phyloP scores from a whole-genome alignment of 2,888 invertebrate genomes.

The Dilophus febrilis region DNA sequence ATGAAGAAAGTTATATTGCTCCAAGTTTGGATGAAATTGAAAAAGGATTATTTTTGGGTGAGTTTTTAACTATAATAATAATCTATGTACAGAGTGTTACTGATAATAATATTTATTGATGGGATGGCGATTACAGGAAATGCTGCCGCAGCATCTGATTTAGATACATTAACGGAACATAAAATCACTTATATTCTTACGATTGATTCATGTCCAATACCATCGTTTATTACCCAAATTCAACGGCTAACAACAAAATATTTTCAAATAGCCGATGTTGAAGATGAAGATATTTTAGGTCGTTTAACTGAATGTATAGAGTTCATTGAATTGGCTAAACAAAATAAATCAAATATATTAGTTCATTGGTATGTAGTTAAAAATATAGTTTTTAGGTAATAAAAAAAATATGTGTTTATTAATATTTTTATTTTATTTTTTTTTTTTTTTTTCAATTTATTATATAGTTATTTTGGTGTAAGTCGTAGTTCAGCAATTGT shows the following conservation, averaged over 20 bases:
- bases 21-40: conserved; percentile 27
- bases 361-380: conserved; percentile 68
- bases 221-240: conserved; percentile 50
- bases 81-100: neutral
- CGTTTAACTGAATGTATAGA: conserved; percentile 58
- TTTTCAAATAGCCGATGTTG: conserved; percentile 67
- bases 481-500: conserved; percentile 80
- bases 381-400: too few relatives aligned
- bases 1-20: neutral
- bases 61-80: neutral
- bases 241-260: conserved; percentile 52
- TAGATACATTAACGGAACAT: conserved; percentile 43
- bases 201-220: conserved; percentile 68
- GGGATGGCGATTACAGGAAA: conserved; percentile 40
- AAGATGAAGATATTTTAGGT: conserved; percentile 67
- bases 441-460: conserved; percentile 2
- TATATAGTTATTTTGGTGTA: conserved; percentile 64
- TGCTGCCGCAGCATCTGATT: conserved; percentile 60
- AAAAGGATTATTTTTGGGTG: conserved; percentile 25
- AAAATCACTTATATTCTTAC: conserved; percentile 65
- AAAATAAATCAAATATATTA: conserved; percentile 47
- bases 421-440: neutral
- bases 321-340: conserved; percentile 54
- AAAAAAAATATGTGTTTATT: neutral
- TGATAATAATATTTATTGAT: neutral